These are phyloP conservation scores for Odontomyia ornata DNA, from an alignment of 2,888 invertebrate species.

Conservation along the genomic window DNA sequence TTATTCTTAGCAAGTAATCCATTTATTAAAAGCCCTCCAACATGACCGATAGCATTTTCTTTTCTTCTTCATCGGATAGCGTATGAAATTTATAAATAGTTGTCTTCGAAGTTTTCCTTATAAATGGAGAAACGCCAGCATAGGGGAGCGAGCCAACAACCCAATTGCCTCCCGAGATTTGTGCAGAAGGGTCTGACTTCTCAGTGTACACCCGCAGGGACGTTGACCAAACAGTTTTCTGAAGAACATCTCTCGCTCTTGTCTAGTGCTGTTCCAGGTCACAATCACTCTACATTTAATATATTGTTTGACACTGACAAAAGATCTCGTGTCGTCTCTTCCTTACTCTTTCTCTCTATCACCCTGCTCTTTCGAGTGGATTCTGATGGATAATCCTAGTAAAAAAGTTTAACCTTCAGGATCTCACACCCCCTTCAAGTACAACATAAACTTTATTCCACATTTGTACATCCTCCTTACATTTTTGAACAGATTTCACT, in stretches of 20 bases:
- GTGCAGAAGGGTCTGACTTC: too few relatives aligned
- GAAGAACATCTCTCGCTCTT: neutral
- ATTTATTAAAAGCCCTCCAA: constrained; percentile 44
- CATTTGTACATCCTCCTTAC: neutral
- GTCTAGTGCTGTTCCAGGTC: neutral
- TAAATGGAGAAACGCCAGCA: neutral
- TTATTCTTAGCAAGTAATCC: constrained; percentile 47
- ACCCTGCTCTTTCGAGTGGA: too few relatives aligned
- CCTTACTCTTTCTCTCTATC: too few relatives aligned
- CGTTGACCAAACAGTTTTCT: too few relatives aligned
- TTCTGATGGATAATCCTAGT: neutral
- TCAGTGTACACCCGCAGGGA: neutral
- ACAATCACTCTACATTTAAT: constrained; percentile 17
- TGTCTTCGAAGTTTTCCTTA: constrained; percentile 16
- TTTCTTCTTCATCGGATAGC: neutral
- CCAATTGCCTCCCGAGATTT: neutral
- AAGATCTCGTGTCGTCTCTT: constrained; percentile 2
- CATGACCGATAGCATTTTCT: constrained; percentile 11
- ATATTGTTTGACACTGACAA: constrained; percentile 44
- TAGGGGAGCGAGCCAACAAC: neutral
- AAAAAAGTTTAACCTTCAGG: neutral
- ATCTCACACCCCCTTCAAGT: neutral
- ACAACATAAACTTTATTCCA: neutral
- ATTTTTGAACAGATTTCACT: neutral
- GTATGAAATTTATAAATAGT: constrained; percentile 38